These are phyloP conservation scores for Lasioglossum pauxillum DNA, from an alignment of 2,888 invertebrate genomes.

Conservation along the genomic window DNA sequence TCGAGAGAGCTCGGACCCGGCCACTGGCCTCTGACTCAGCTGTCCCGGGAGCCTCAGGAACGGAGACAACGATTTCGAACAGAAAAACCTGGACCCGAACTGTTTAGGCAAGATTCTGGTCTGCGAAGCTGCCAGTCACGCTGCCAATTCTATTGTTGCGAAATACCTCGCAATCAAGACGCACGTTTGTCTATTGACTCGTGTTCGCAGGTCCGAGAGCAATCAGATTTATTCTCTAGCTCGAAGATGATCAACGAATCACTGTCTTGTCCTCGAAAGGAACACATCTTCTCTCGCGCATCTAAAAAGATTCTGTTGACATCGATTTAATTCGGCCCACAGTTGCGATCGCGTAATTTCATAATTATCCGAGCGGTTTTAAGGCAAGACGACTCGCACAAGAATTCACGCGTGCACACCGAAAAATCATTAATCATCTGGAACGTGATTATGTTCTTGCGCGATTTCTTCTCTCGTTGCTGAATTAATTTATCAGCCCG, in stretches of 20 bases:
- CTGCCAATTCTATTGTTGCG: not conserved
- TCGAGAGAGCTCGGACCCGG: not conserved
- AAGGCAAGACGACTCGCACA: not conserved
- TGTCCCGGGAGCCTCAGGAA: not conserved
- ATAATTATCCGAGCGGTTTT: not conserved
- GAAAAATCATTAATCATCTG: slow-evolving; percentile 7
- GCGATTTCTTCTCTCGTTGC: not conserved
- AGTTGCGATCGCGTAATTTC: not conserved
- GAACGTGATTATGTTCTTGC: slow-evolving; percentile 2
- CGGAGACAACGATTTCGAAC: not conserved
- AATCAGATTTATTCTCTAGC: not conserved
- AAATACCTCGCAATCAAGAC: not conserved
- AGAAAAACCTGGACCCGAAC: not conserved
- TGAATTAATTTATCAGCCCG: not conserved
- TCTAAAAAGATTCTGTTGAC: not conserved
- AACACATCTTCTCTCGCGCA: not conserved
- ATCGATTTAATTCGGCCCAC: not conserved
- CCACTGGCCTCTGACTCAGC: slow-evolving; percentile 54
- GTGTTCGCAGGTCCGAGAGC: not conserved
- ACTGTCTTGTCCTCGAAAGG: not conserved
- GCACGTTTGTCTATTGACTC: not conserved
- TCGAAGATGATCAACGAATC: not conserved
- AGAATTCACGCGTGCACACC: not conserved
- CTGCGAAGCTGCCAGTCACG: not conserved
- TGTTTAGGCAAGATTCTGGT: not conserved